A percentile compares a stretch with the other conserved stretches of the same genome.
Conservation (phyloP, 1,140 invertebrate species). For the Aphelinus certus region DNA sequence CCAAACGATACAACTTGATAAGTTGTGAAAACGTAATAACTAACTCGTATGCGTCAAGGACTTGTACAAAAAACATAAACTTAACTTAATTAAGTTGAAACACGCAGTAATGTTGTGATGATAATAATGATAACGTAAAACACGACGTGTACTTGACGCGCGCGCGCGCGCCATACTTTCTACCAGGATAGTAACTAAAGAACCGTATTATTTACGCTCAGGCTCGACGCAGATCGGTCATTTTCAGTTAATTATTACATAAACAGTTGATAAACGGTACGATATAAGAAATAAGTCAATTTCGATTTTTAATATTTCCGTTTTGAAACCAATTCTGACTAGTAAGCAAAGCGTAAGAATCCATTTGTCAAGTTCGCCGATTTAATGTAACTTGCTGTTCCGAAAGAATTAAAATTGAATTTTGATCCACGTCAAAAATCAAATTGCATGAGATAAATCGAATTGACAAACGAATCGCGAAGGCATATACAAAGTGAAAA, state of each 20-base stretch:
- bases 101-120: slow-evolving; percentile 34
- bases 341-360: slow-evolving; percentile 61
- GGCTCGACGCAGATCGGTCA: slow-evolving; percentile 44
- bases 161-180: slow-evolving; percentile 35
- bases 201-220: slow-evolving; percentile 60
- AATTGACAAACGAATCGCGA: slow-evolving; percentile 30
- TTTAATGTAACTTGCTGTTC: neutral
- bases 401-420: too few relatives aligned
- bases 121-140: slow-evolving; percentile 45
- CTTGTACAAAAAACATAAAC: slow-evolving; percentile 34
- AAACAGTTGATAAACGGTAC: slow-evolving; percentile 19
- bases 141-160: slow-evolving; percentile 31
- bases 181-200: slow-evolving; percentile 65
- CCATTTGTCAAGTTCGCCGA: slow-evolving; percentile 36
- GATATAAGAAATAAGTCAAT: slow-evolving; percentile 48
- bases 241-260: slow-evolving; percentile 14
- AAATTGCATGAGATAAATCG: too few relatives aligned
- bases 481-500: slow-evolving; percentile 29
- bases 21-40: slow-evolving; percentile 39
- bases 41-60: slow-evolving; percentile 30
- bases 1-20: slow-evolving; percentile 47
- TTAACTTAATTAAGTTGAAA: slow-evolving; percentile 34
- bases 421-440: too few relatives aligned
- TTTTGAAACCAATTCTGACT: slow-evolving; percentile 64
- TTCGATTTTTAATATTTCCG: slow-evolving; percentile 47